Conservation (phyloP, 2,797 vertebrate genomes). For the Orestias chungarensis region DNA sequence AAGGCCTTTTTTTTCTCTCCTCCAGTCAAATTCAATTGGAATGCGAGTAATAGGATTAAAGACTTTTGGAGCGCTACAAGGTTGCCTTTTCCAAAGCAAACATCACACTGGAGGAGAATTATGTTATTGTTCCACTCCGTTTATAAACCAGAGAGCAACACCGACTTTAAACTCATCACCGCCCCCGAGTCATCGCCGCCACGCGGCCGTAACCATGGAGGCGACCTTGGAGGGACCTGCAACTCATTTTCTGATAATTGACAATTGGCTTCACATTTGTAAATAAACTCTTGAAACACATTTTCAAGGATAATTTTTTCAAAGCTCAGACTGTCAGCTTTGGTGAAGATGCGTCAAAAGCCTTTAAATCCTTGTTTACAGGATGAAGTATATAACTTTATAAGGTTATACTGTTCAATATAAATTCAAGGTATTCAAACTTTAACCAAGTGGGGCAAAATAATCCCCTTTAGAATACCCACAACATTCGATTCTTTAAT, state of each 20-base stretch:
- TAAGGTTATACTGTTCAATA: too few relatives aligned
- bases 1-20: slow-evolving; percentile 72
- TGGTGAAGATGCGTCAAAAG: background rate
- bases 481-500: too few relatives aligned
- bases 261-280: background rate
- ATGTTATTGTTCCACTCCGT: slow-evolving; percentile 81
- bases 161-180: slow-evolving; percentile 55
- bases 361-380: background rate
- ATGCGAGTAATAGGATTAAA: slow-evolving; percentile 85
- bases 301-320: background rate
- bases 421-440: too few relatives aligned
- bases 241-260: background rate
- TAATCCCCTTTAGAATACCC: too few relatives aligned
- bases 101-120: slow-evolving; percentile 78
- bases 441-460: too few relatives aligned
- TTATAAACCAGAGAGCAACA: slow-evolving; percentile 73
- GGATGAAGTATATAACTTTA: background rate
- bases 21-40: slow-evolving; percentile 82
- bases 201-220: slow-evolving; percentile 1
- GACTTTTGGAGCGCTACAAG: slow-evolving; percentile 79
- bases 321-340: background rate
- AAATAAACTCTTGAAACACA: background rate
- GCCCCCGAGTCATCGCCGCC: slow-evolving; percentile 19
- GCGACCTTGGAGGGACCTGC: background rate
- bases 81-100: slow-evolving; percentile 82